Percentiles rank a stretch among this genome's conserved stretches.
These are phyloP conservation scores for Tachina lurida DNA, from an alignment of 2,888 invertebrate genomes.

Conservation along the genomic window DNA sequence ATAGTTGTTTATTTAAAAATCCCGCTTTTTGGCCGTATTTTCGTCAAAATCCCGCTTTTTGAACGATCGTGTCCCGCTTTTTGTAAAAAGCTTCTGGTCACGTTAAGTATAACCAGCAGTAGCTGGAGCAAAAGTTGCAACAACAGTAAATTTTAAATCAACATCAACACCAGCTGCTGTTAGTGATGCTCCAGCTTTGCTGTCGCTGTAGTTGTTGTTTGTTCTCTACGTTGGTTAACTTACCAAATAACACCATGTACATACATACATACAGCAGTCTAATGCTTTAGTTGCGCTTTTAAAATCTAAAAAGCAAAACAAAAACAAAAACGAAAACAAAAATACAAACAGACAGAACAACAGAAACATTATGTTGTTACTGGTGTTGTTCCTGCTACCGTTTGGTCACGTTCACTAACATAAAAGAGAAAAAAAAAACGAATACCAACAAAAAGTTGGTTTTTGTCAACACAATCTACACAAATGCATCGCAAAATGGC, in stretches of 20 bases:
- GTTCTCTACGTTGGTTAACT: slow-evolving; percentile 62
- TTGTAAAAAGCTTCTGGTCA: no score
- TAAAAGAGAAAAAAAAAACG: slow-evolving; percentile 14
- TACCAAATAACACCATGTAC: slow-evolving; percentile 63
- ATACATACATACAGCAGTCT: slow-evolving; percentile 33
- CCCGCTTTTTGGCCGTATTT: no score
- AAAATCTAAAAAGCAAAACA: slow-evolving; percentile 20
- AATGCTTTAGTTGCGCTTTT: slow-evolving; percentile 56
- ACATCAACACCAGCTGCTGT: slow-evolving; percentile 67
- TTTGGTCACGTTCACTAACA: slow-evolving; percentile 73
- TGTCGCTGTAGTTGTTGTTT: slow-evolving; percentile 32
- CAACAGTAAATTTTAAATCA: slow-evolving; percentile 62
- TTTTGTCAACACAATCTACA: slow-evolving; percentile 73
- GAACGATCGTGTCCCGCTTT: no score
- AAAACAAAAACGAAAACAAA: neutral
- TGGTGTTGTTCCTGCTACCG: slow-evolving; percentile 72
- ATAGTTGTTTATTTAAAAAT: no score
- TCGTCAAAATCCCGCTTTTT: no score
- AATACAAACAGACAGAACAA: slow-evolving; percentile 33
- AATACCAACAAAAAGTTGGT: slow-evolving; percentile 29
- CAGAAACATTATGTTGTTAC: slow-evolving; percentile 60
- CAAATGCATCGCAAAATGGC: slow-evolving; percentile 69
- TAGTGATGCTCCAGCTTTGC: slow-evolving; percentile 54
- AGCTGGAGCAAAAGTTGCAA: slow-evolving; percentile 52
- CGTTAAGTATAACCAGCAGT: slow-evolving; percentile 52